Percentiles rank a stretch among this genome's conserved stretches.
Evolutionary conservation across 1,140 invertebrate species (phyloP).

Genomic region (Triops cancriformis): DNA sequence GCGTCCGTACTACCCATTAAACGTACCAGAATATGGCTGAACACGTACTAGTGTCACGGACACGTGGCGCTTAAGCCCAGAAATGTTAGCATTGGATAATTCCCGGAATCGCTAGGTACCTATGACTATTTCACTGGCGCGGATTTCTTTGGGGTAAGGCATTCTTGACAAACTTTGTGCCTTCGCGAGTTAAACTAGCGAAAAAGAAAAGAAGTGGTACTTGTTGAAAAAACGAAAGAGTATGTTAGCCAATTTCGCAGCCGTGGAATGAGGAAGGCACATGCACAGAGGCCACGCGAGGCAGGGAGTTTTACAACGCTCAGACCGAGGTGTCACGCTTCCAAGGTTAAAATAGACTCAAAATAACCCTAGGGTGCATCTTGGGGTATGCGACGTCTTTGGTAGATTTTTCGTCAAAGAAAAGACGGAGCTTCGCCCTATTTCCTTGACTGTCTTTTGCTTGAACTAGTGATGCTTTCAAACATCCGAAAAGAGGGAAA

Average conservation of each 20-base stretch:
- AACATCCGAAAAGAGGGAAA: neutral
- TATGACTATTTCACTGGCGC: neutral
- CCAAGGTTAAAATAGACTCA: conserved; percentile 1
- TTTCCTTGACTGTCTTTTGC: neutral
- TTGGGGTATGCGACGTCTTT: neutral
- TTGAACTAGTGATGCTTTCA: neutral
- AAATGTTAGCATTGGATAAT: neutral
- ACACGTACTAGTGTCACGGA: neutral
- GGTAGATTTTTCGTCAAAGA: neutral
- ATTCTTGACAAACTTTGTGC: neutral
- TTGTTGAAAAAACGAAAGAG: neutral
- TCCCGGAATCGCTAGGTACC: neutral
- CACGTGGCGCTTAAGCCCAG: neutral
- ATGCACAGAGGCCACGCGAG: neutral
- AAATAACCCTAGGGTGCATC: neutral
- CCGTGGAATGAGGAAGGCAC: neutral
- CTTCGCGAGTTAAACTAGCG: neutral
- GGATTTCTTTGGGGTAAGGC: neutral
- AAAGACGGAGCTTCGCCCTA: neutral
- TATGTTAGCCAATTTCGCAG: neutral
- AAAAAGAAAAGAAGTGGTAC: neutral
- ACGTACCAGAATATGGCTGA: neutral
- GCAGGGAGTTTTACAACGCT: neutral
- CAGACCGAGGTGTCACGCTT: neutral
- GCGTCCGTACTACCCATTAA: neutral